Evolutionary conservation across 1,140 invertebrate species (phyloP).

Genomic region (Drosophila dunni): DNA sequence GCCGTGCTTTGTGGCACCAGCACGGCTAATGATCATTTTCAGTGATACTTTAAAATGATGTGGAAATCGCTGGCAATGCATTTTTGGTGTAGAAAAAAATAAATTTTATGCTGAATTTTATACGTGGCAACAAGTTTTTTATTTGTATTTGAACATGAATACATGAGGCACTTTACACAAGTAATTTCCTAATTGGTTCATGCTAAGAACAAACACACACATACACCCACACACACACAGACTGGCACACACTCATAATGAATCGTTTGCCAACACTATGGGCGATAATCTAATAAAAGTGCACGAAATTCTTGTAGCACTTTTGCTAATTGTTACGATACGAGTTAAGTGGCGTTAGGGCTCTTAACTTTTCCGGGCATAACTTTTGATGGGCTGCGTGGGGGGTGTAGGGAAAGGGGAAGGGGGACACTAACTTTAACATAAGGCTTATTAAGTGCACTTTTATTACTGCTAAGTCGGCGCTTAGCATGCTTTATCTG

Average conservation of each 20-base stretch:
- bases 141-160: constrained; percentile 44
- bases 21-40: constrained; percentile 35
- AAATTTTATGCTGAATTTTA: not conserved
- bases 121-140: constrained; percentile 19
- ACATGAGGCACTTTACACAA: constrained; percentile 56
- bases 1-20: not conserved
- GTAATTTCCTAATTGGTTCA: constrained; percentile 77
- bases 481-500: not conserved
- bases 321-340: constrained; percentile 65
- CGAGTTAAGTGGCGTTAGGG: constrained; percentile 44
- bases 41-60: constrained; percentile 31
- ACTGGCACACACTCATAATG: constrained; percentile 35
- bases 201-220: constrained; percentile 30
- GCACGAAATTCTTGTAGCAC: constrained; percentile 63
- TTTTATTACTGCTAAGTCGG: not conserved
- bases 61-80: constrained; percentile 17
- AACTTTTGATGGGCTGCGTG: constrained; percentile 10
- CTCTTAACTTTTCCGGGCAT: constrained; percentile 14
- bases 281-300: constrained; percentile 50
- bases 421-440: not conserved
- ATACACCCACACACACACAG: not conserved
- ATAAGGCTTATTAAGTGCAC: constrained; percentile 2
- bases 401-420: not conserved
- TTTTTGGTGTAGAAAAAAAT: not conserved
- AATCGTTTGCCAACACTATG: constrained; percentile 40